Conservation (phyloP, 2,888 invertebrate species). For the Suillia variegata region DNA sequence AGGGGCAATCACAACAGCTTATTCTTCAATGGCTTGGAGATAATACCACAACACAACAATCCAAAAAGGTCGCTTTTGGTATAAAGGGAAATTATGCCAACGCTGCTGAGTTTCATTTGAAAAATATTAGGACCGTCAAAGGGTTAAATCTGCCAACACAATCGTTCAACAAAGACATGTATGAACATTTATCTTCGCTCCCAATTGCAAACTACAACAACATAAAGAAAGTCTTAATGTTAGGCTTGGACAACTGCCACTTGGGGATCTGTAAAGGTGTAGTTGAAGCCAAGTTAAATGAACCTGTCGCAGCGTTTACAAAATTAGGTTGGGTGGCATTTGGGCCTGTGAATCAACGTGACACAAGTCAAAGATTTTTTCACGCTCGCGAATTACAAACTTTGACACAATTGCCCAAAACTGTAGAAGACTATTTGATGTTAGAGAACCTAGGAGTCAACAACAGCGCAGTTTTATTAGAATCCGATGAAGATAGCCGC, state of each 20-base stretch:
- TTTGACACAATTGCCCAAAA: background rate
- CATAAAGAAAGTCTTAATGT: too few relatives aligned
- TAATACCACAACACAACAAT: constrained; percentile 17
- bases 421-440: constrained; percentile 19
- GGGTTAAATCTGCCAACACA: background rate
- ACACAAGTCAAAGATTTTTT: background rate
- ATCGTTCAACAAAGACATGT: background rate
- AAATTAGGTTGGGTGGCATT: background rate
- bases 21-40: constrained; percentile 19
- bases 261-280: background rate
- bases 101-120: background rate
- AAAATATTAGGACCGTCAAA: background rate
- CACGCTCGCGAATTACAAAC: background rate
- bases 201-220: too few relatives aligned
- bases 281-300: background rate
- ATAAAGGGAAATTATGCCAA: background rate
- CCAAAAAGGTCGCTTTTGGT: background rate
- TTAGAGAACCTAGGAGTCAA: constrained; percentile 18
- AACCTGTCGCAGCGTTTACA: background rate
- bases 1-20: background rate
- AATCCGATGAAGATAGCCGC: constrained; percentile 17
- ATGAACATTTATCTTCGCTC: background rate
- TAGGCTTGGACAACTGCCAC: too few relatives aligned
- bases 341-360: background rate
- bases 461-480: background rate